phyloP scores from a whole-genome alignment of 2,113 vertebrate genomes.

The Lanius ludovicianus region DNA sequence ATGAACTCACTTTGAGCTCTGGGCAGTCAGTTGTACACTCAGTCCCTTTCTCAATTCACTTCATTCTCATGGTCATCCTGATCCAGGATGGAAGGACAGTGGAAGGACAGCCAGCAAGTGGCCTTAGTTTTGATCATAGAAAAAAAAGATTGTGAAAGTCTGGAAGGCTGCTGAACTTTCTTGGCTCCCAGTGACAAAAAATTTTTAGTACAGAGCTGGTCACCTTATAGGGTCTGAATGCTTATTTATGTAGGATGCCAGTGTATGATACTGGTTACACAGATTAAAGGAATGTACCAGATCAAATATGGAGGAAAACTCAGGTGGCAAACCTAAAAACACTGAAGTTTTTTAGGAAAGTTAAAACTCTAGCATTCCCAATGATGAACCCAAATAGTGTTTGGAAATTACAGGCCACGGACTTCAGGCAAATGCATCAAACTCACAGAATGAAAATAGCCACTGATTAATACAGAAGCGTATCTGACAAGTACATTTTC shows the following conservation, averaged over 20 bases:
- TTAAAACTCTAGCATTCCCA: neutral
- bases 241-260: neutral
- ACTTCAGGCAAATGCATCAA: neutral
- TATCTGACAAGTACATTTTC: neutral
- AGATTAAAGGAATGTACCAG: neutral
- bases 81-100: neutral
- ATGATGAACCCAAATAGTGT: neutral
- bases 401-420: neutral
- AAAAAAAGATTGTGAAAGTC: neutral
- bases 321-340: neutral
- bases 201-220: neutral
- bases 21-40: neutral
- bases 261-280: neutral
- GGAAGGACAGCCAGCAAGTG: neutral
- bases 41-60: neutral
- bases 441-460: neutral
- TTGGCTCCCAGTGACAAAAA: neutral
- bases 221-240: neutral
- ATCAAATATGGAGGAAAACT: neutral
- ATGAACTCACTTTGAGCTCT: neutral
- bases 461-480: neutral
- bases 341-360: neutral
- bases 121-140: neutral
- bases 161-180: neutral
- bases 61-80: neutral